Conservation (phyloP, 2,113 vertebrate genomes). For the Struthidea cinerea region DNA sequence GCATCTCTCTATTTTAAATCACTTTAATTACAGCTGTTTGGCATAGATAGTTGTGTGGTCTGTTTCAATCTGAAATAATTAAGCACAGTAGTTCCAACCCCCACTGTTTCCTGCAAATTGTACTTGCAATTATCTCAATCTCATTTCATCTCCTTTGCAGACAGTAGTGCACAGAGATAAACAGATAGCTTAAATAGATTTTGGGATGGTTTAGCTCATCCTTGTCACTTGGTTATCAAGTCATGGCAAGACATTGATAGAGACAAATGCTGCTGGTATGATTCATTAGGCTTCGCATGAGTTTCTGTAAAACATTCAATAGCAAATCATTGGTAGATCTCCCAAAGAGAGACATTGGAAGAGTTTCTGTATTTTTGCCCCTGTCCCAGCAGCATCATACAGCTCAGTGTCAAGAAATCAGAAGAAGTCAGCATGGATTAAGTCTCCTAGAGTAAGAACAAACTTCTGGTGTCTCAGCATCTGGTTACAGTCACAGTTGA, state of each 20-base stretch:
- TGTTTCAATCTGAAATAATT: constrained; percentile 69
- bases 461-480: neutral
- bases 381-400: neutral
- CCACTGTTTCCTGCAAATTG: constrained; percentile 56
- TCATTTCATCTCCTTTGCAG: constrained; percentile 56
- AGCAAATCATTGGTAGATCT: neutral
- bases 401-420: neutral
- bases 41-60: constrained; percentile 59
- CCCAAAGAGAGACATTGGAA: neutral
- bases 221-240: constrained; percentile 44
- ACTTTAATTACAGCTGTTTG: constrained; percentile 68
- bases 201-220: constrained; percentile 49
- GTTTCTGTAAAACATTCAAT: neutral
- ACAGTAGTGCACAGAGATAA: constrained; percentile 39
- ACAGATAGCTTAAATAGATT: constrained; percentile 39
- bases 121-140: constrained; percentile 65
- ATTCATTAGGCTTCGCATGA: neutral
- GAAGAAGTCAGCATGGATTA: neutral
- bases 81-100: constrained; percentile 52
- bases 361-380: neutral
- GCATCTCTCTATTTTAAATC: constrained; percentile 57
- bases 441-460: neutral
- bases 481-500: neutral
- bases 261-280: constrained; percentile 9
- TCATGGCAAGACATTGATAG: neutral